A percentile compares a stretch with the other conserved stretches of the same genome.
Evolutionary conservation across 2,113 vertebrate species (phyloP).

Genomic region (Vidua macroura): DNA sequence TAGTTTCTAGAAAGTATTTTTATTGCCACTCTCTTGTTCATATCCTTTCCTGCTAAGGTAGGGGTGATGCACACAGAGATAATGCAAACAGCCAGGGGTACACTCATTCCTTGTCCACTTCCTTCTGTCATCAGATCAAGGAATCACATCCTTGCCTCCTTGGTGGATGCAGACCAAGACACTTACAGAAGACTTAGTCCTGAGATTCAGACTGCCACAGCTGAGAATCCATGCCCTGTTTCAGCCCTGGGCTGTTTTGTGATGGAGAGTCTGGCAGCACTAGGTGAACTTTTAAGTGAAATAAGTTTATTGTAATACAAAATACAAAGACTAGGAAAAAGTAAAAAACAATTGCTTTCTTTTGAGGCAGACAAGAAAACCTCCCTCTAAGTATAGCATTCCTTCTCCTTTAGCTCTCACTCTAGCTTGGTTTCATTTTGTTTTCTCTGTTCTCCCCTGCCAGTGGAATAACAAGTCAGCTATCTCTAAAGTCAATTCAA

Average conservation of each 20-base stretch:
- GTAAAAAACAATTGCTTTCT: neutral
- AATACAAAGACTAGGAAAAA: neutral
- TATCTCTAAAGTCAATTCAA: slow-evolving; percentile 19
- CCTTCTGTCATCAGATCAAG: neutral
- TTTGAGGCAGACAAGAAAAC: neutral
- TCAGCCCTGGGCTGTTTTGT: neutral
- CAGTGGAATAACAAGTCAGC: slow-evolving; percentile 10
- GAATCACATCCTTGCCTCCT: neutral
- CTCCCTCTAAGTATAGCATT: neutral
- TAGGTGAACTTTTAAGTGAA: neutral
- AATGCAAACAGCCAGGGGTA: fast-evolving
- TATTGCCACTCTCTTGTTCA: neutral
- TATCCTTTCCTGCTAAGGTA: neutral
- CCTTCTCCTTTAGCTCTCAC: neutral
- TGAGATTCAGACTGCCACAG: neutral
- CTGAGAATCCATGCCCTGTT: neutral
- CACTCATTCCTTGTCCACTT: neutral
- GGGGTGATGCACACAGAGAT: neutral
- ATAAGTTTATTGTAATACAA: neutral
- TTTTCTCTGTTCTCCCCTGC: neutral
- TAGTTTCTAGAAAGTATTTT: neutral
- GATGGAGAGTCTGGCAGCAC: neutral
- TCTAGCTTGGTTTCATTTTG: neutral
- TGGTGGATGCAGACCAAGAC: neutral
- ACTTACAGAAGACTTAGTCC: neutral